Conservation (phyloP, 92 coral and sea anemone genomes). For the Epizoanthus rinbou region DNA sequence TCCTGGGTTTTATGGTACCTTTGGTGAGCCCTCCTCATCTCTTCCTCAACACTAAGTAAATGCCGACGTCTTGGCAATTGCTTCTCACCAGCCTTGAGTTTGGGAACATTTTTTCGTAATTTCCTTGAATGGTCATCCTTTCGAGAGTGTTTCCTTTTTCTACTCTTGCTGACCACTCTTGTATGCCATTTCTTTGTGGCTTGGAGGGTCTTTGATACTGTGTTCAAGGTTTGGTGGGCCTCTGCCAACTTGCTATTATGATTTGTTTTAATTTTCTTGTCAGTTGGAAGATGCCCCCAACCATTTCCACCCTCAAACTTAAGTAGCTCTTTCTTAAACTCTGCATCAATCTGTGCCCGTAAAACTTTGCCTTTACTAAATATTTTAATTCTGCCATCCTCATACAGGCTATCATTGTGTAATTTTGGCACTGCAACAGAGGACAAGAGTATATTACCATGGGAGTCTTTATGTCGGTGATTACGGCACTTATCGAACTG, state of each 20-base stretch:
- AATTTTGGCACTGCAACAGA: conserved; percentile 14
- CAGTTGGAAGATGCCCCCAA: neutral
- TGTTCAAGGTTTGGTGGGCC: neutral
- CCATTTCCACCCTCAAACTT: conserved; percentile 32
- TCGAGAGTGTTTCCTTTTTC: neutral
- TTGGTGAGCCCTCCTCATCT: neutral
- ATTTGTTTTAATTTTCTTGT: neutral
- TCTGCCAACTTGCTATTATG: neutral
- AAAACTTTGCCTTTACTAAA: conserved; percentile 47
- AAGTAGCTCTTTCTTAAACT: conserved; percentile 23
- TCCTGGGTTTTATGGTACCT: neutral
- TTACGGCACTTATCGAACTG: conserved; percentile 67
- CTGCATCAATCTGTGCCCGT: conserved; percentile 25
- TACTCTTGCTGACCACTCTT: neutral
- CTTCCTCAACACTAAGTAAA: conserved; percentile 12
- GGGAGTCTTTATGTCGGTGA: conserved; percentile 76
- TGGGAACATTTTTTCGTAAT: neutral
- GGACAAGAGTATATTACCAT: conserved; percentile 63
- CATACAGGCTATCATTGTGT: conserved; percentile 59
- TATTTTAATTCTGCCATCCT: conserved; percentile 65
- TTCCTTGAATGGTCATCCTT: neutral
- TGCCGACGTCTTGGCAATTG: neutral
- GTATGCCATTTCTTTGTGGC: conserved; percentile 3
- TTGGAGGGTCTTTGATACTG: neutral
- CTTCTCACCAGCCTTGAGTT: neutral